These are phyloP conservation scores for Penaeus chinensis DNA, from an alignment of 1,140 invertebrate genomes.

Conservation along the genomic window DNA sequence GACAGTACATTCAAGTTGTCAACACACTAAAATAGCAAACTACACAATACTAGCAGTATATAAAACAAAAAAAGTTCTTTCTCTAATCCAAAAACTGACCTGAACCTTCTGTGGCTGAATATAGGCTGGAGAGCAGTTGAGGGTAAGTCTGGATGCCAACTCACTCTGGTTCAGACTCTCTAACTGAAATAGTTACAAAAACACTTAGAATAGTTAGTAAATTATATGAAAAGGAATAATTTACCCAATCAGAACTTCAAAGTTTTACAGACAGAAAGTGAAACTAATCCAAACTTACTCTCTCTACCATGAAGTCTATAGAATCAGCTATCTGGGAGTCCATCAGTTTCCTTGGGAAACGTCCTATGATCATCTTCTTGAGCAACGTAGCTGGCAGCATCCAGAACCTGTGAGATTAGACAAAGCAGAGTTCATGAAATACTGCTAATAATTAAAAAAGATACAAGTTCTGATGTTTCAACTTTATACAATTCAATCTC, in stretches of 20 bases:
- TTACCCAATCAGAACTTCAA: not conserved
- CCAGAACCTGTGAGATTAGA: conserved; percentile 78
- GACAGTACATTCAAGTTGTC: too few species aligned
- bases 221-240: not conserved
- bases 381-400: conserved; percentile 85
- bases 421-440: conserved; percentile 15
- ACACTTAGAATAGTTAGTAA: conserved; percentile 2
- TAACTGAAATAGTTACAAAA: conserved; percentile 73
- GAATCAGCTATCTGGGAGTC: conserved; percentile 85
- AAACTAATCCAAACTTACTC: conserved; percentile 72
- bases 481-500: too few species aligned
- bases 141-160: conserved; percentile 85
- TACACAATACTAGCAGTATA: too few species aligned
- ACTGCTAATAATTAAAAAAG: not conserved
- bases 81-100: not conserved
- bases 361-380: conserved; percentile 92
- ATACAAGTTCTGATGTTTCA: too few species aligned
- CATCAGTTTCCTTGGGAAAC: conserved; percentile 77
- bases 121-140: conserved; percentile 86
- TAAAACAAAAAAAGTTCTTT: too few species aligned
- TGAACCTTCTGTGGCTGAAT: conserved; percentile 82
- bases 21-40: too few species aligned
- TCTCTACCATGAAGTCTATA: conserved; percentile 92
- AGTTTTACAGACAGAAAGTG: not conserved
- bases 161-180: conserved; percentile 85